These are phyloP conservation scores for Dendrolimus kikuchii DNA, from an alignment of 1,140 invertebrate species.

Conservation along the genomic window DNA sequence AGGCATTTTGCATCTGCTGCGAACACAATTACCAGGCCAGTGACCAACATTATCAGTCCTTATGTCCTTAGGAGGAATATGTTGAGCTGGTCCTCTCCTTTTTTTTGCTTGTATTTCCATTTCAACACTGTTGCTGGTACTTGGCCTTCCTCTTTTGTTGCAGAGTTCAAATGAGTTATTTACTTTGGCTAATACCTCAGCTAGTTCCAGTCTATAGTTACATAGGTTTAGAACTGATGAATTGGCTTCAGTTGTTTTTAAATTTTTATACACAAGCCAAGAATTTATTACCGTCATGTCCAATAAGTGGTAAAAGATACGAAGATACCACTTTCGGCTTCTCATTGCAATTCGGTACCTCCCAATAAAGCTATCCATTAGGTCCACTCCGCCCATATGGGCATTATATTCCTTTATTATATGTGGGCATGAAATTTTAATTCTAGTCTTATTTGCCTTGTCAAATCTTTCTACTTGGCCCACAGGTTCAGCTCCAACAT, in stretches of 20 bases:
- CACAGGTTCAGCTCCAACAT: no score
- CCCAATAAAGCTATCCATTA: neutral
- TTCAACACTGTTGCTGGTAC: conserved; percentile 29
- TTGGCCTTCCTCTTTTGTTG: conserved; percentile 31
- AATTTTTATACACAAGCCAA: no score
- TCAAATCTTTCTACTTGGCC: no score
- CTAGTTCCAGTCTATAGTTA: conserved; percentile 33
- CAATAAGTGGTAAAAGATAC: no score
- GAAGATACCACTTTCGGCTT: no score
- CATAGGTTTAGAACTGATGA: conserved; percentile 26
- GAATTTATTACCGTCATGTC: no score
- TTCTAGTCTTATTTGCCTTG: no score
- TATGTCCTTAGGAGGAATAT: conserved; percentile 34
- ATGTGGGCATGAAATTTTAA: no score
- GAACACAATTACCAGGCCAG: conserved; percentile 24
- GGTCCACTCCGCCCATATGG: no score
- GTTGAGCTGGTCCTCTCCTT: conserved; percentile 29
- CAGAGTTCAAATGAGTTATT: conserved; percentile 24
- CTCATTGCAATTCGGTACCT: conserved; percentile 1
- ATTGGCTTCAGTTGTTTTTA: conserved; percentile 18
- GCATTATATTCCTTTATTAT: no score
- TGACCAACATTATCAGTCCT: conserved; percentile 32
- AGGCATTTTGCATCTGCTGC: conserved; percentile 21
- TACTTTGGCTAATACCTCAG: conserved; percentile 15
- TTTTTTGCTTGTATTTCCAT: conserved; percentile 32